Conservation (phyloP, 2,113 vertebrate genomes). For the Spermophilus dauricus region DNA sequence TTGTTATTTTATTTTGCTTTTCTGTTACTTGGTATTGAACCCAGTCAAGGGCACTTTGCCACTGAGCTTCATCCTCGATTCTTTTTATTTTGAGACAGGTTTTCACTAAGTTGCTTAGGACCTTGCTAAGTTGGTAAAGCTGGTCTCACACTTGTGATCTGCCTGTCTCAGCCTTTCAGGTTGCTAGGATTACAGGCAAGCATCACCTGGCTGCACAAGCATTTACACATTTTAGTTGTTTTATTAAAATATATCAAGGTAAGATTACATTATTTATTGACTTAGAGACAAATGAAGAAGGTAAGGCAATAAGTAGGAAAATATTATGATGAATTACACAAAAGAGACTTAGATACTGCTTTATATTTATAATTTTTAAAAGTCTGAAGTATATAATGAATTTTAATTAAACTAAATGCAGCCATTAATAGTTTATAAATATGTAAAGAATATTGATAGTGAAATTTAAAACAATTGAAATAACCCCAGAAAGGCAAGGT, state of each 20-base stretch:
- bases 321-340: neutral
- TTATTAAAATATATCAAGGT: neutral
- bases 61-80: too few species aligned
- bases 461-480: neutral
- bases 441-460: neutral
- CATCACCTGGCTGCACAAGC: too few species aligned
- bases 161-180: too few species aligned
- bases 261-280: neutral
- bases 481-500: neutral
- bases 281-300: neutral
- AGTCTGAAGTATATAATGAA: neutral
- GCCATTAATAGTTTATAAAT: neutral
- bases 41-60: too few species aligned
- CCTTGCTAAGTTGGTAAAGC: too few species aligned
- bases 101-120: too few species aligned
- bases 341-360: neutral
- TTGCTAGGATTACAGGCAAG: too few species aligned
- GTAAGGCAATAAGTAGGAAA: neutral
- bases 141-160: too few species aligned
- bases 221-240: neutral
- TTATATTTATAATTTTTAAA: neutral
- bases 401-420: conserved; percentile 28
- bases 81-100: too few species aligned
- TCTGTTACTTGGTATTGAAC: too few species aligned
- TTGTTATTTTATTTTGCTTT: neutral